Conservation (phyloP, 35 echinoderm and acorn worm genomes). For the Apostichopus parvimensis region DNA sequence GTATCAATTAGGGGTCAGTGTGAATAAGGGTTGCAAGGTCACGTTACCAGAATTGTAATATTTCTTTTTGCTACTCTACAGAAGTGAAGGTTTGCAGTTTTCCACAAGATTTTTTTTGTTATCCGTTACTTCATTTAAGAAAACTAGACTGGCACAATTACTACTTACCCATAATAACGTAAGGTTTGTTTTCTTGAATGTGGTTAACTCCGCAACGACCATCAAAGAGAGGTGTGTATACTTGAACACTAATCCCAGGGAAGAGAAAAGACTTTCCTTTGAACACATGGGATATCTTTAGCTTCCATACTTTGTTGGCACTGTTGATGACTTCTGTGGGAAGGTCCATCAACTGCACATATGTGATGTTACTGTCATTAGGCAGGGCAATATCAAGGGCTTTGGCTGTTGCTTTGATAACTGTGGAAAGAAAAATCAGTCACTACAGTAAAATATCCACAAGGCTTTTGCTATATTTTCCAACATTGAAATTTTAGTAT, state of each 20-base stretch:
- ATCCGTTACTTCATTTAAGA: too few species aligned
- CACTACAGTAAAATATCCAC: too few species aligned
- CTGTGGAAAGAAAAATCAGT: neutral
- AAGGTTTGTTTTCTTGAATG: slow-evolving; percentile 47
- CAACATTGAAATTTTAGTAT: too few species aligned
- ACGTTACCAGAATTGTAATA: too few species aligned
- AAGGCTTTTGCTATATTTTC: too few species aligned
- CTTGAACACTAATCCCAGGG: slow-evolving; percentile 43
- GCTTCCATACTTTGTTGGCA: slow-evolving; percentile 59
- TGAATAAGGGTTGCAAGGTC: too few species aligned
- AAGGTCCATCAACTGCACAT: neutral
- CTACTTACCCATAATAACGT: slow-evolving; percentile 80
- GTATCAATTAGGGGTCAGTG: too few species aligned
- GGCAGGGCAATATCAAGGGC: neutral
- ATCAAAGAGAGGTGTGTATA: slow-evolving; percentile 73
- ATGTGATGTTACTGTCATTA: neutral
- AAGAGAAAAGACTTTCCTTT: slow-evolving; percentile 67
- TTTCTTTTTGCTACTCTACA: too few species aligned
- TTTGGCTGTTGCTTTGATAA: slow-evolving; percentile 27
- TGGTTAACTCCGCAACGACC: slow-evolving; percentile 62
- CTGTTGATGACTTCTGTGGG: slow-evolving; percentile 46
- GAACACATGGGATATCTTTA: slow-evolving; percentile 59
- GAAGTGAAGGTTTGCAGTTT: too few species aligned
- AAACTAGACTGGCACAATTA: too few species aligned
- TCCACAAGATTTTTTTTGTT: too few species aligned